Evolutionary conservation across 2,113 vertebrate genomes (phyloP).

Genomic region (Chauna torquata): DNA sequence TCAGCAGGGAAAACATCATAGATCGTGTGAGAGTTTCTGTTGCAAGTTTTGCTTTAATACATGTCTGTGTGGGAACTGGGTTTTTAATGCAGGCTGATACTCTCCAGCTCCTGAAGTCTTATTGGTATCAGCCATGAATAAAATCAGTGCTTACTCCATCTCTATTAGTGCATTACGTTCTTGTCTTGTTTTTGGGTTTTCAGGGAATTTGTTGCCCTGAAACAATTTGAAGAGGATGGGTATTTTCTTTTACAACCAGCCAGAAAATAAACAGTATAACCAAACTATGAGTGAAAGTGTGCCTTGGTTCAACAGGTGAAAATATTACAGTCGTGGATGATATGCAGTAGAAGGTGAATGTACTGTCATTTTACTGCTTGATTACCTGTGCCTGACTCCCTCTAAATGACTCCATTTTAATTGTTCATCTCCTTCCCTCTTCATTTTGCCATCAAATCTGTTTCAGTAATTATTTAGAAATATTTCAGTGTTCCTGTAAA

Average conservation of each 20-base stretch:
- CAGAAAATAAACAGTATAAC: background rate
- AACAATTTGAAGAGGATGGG: background rate
- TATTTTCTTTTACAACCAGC: background rate
- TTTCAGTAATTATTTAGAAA: background rate
- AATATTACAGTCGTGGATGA: background rate
- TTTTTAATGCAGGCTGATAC: background rate
- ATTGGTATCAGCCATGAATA: background rate
- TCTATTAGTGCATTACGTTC: background rate
- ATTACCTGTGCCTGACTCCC: background rate
- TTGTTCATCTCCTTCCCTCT: background rate
- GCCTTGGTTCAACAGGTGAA: background rate
- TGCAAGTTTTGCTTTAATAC: background rate
- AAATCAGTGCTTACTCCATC: background rate
- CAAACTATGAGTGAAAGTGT: background rate
- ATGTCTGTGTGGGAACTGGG: rapidly evolving
- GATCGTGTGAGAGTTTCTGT: background rate
- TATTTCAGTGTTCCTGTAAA: background rate
- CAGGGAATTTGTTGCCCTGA: background rate
- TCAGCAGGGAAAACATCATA: background rate
- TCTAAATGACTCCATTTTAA: background rate
- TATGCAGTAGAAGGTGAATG: background rate
- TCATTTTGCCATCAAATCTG: background rate
- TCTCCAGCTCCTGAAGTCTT: background rate
- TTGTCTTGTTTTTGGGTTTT: conserved; percentile 19
- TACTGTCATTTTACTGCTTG: background rate